phyloP scores from a whole-genome alignment of 2,797 vertebrate species.

The Myripristis murdjan region DNA sequence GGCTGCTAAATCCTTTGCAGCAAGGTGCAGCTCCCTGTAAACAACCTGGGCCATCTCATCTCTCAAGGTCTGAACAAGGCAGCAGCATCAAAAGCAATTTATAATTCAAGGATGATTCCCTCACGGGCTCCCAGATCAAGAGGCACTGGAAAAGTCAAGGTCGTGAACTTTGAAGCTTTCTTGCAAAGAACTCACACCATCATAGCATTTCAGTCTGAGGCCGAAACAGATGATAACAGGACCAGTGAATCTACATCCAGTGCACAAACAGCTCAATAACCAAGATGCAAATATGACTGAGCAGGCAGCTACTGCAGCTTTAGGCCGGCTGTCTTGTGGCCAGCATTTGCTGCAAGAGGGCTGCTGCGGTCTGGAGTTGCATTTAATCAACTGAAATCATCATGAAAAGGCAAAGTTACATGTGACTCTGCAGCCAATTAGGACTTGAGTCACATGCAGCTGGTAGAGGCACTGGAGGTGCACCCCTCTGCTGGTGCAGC shows the following conservation, averaged over 20 bases:
- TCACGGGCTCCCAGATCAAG: slow-evolving; percentile 17
- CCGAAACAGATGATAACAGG: neutral
- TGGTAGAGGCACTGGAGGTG: neutral
- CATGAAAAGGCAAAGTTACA: neutral
- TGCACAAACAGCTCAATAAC: neutral
- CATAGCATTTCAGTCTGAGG: neutral
- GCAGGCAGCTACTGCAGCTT: neutral
- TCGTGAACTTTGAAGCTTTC: slow-evolving; percentile 4
- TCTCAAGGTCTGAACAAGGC: neutral
- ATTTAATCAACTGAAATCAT: neutral
- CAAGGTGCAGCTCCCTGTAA: slow-evolving; percentile 5
- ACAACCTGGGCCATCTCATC: slow-evolving; percentile 1
- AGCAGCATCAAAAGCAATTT: neutral
- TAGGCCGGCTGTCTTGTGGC: neutral
- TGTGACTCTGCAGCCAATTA: neutral
- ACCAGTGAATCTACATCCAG: neutral
- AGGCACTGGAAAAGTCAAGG: slow-evolving; percentile 23
- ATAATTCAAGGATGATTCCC: neutral
- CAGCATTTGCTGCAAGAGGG: too few relatives aligned
- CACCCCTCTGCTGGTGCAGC: too few relatives aligned
- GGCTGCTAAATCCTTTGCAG: slow-evolving; percentile 5
- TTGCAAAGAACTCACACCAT: neutral
- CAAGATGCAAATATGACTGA: slow-evolving; percentile 8
- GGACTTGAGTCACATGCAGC: too few relatives aligned
- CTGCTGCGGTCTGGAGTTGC: neutral